Conservation (phyloP, 2,888 invertebrate species). For the Apocheima hispidaria region DNA sequence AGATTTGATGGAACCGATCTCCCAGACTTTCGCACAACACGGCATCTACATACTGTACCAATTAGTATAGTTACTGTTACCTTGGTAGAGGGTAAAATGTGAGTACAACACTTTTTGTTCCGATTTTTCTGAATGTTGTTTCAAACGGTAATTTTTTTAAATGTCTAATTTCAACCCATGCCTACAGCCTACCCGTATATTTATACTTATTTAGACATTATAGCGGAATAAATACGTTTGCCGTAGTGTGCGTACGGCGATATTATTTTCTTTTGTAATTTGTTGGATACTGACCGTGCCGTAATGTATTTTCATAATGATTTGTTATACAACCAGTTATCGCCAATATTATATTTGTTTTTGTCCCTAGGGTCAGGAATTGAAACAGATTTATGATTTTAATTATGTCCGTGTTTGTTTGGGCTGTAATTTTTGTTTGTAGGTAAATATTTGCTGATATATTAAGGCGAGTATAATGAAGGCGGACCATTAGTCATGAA, state of each 20-base stretch:
- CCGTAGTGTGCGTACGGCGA: conserved; percentile 55
- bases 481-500: too few species aligned
- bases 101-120: too few species aligned
- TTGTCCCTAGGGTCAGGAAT: conserved; percentile 39
- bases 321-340: conserved; percentile 42
- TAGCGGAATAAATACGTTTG: conserved; percentile 69
- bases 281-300: conserved; percentile 49
- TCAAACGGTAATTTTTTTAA: background rate
- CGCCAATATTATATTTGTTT: conserved; percentile 37
- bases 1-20: too few species aligned
- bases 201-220: conserved; percentile 68
- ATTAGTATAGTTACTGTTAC: too few species aligned
- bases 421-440: conserved; percentile 22
- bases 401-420: conserved; percentile 32
- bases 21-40: too few species aligned
- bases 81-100: too few species aligned
- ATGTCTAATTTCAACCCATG: conserved; percentile 20
- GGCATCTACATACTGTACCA: too few species aligned
- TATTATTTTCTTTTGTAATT: conserved; percentile 71
- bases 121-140: too few species aligned
- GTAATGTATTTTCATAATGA: conserved; percentile 44
- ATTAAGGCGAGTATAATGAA: background rate
- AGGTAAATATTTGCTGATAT: conserved; percentile 5
- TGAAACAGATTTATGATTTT: conserved; percentile 40
- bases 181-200: conserved; percentile 42